A percentile compares a stretch with the other conserved stretches of the same genome.
Conservation (phyloP, 2,797 vertebrate genomes). For the Poecilia gillii region DNA sequence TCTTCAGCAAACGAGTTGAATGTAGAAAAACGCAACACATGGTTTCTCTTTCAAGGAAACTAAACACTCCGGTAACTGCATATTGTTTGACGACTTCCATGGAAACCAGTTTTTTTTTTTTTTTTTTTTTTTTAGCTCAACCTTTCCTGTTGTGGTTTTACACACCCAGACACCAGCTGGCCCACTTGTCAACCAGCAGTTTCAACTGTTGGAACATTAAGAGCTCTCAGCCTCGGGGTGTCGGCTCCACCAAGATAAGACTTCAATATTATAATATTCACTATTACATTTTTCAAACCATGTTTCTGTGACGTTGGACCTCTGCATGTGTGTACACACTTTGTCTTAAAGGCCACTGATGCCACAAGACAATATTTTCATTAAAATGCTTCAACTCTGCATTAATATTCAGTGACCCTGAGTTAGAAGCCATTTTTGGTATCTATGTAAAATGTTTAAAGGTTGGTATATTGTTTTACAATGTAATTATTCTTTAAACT, state of each 20-base stretch:
- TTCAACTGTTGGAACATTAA: constrained; percentile 35
- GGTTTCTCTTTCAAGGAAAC: constrained; percentile 21
- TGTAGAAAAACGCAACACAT: constrained; percentile 13
- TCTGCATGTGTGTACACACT: background rate
- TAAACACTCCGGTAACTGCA: background rate
- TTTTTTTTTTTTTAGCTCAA: background rate
- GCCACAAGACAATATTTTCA: background rate
- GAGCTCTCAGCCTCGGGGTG: background rate
- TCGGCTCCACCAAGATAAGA: background rate
- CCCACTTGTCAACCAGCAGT: constrained; percentile 34
- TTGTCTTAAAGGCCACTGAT: background rate
- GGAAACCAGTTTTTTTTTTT: background rate
- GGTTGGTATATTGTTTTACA: background rate
- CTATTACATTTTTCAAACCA: background rate
- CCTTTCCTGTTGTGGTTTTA: constrained; percentile 15
- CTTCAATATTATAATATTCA: background rate
- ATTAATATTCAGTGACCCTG: no score
- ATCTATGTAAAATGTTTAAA: background rate
- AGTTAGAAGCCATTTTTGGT: no score
- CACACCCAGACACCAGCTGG: constrained; percentile 43
- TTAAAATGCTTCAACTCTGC: no score
- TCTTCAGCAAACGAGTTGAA: background rate
- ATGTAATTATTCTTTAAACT: background rate
- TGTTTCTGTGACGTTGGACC: background rate
- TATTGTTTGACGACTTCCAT: constrained; percentile 12